phyloP scores from a whole-genome alignment of 2,888 invertebrate genomes.

The Xylocampa areola region DNA sequence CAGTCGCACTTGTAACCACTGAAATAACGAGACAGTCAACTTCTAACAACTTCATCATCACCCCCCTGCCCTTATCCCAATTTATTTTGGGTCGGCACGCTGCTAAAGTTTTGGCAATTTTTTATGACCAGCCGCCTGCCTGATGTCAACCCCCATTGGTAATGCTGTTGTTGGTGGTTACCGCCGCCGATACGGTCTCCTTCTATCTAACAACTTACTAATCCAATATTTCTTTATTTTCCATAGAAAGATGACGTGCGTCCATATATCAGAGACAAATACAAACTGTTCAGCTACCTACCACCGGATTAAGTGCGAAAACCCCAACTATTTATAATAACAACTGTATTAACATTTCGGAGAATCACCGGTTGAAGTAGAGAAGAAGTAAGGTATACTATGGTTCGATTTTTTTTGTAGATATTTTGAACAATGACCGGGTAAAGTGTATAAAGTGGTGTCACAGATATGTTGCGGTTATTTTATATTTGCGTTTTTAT shows the following conservation, averaged over 20 bases:
- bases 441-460: background rate
- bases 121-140: too few relatives aligned
- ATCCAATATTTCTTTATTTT: conserved; percentile 4
- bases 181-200: too few relatives aligned
- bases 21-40: too few relatives aligned
- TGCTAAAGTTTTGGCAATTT: too few relatives aligned
- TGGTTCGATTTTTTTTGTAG: background rate
- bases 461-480: background rate
- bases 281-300: conserved; percentile 96
- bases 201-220: too few relatives aligned
- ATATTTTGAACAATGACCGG: conserved; percentile 25
- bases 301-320: conserved; percentile 92
- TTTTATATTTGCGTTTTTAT: too few relatives aligned
- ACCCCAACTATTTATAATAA: conserved; percentile 3
- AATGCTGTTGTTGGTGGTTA: too few relatives aligned
- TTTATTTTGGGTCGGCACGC: too few relatives aligned
- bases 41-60: too few relatives aligned
- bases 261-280: conserved; percentile 97
- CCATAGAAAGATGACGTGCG: conserved; percentile 97
- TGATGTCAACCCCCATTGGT: too few relatives aligned
- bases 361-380: background rate
- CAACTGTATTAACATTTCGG: conserved; percentile 36
- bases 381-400: background rate
- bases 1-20: too few relatives aligned
- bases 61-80: too few relatives aligned